phyloP scores from a whole-genome alignment of 2,888 invertebrate genomes.

The Lasioglossum oenotherae region DNA sequence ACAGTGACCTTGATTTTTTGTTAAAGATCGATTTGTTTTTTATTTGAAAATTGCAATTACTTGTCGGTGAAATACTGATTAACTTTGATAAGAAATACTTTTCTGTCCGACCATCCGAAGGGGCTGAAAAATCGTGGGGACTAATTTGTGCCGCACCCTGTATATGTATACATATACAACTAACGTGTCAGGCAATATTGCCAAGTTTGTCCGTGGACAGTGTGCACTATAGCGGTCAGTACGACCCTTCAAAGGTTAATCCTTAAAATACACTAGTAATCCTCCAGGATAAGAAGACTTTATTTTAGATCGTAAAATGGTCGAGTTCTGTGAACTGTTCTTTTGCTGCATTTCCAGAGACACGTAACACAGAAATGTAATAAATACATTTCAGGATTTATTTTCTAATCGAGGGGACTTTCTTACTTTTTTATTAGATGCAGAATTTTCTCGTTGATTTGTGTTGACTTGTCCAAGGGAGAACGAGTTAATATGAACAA shows the following conservation, averaged over 20 bases:
- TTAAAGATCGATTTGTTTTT: no score
- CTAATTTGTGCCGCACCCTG: no score
- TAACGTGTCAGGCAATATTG: neutral
- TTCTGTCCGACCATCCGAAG: no score
- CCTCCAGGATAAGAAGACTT: neutral
- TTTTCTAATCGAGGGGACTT: fast-evolving
- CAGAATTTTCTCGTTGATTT: neutral
- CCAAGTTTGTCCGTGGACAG: neutral
- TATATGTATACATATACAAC: neutral
- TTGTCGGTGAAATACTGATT: no score
- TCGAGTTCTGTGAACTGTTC: neutral
- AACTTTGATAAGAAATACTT: no score
- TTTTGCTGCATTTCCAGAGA: no score
- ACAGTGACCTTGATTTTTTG: no score
- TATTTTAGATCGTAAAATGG: neutral
- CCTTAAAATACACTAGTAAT: neutral
- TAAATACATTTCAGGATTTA: neutral
- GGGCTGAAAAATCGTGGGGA: no score
- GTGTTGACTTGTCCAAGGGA: neutral
- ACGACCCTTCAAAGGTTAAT: neutral
- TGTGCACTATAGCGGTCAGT: neutral
- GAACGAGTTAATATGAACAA: neutral
- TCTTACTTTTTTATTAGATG: neutral
- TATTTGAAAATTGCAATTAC: no score
- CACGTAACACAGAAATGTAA: neutral